Conservation (phyloP, 2,888 invertebrate species). For the Cylloceria caligata region DNA sequence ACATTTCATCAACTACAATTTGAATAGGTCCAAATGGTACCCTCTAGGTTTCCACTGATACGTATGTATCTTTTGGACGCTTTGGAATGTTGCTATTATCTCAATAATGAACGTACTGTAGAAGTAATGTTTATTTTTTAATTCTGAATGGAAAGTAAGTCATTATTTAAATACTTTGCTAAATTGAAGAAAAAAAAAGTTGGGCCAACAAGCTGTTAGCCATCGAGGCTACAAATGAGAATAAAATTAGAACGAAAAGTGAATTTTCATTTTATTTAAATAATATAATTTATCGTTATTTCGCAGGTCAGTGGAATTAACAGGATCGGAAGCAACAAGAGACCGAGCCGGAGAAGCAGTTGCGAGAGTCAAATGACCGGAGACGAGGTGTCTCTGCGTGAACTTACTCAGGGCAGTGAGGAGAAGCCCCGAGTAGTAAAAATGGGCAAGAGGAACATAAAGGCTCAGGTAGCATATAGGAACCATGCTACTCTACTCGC, state of each 20-base stretch:
- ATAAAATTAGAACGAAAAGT: no score
- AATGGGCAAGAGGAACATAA: slow-evolving; percentile 96
- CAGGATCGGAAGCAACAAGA: slow-evolving; percentile 80
- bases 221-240: no score
- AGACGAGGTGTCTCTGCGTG: slow-evolving; percentile 83
- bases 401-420: slow-evolving; percentile 85
- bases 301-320: slow-evolving; percentile 79
- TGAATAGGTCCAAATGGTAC: slow-evolving; percentile 48
- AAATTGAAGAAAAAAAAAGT: no score
- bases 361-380: slow-evolving; percentile 85
- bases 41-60: slow-evolving; percentile 7
- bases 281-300: slow-evolving; percentile 57
- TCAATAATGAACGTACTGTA: not conserved
- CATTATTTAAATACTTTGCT: no score
- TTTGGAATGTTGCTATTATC: not conserved
- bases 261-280: not conserved
- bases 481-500: not conserved
- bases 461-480: slow-evolving; percentile 87
- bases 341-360: slow-evolving; percentile 85
- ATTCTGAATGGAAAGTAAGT: no score
- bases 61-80: not conserved
- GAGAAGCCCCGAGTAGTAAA: slow-evolving; percentile 86
- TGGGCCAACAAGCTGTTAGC: no score
- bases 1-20: slow-evolving; percentile 52
- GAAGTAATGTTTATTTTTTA: not conserved